These are phyloP conservation scores for Coenonympha arcania DNA, from an alignment of 2,888 invertebrate genomes.

Conservation along the genomic window DNA sequence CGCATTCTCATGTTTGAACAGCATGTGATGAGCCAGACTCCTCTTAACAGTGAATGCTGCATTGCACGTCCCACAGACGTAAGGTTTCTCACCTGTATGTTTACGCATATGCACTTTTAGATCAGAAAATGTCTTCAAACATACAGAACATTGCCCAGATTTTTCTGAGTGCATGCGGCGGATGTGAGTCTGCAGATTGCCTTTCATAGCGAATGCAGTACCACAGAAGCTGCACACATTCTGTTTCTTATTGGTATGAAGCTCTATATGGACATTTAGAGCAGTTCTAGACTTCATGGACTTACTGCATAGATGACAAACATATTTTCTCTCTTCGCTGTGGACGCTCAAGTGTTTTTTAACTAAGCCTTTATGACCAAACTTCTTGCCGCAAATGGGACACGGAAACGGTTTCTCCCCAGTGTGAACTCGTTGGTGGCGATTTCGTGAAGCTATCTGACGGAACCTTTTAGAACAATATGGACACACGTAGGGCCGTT, in stretches of 20 bases:
- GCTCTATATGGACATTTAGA: constrained; percentile 62
- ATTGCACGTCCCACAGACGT: constrained; percentile 52
- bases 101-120: constrained; percentile 72
- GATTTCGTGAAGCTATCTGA: constrained; percentile 56
- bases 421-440: constrained; percentile 60
- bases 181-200: constrained; percentile 71
- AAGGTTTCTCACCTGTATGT: constrained; percentile 73
- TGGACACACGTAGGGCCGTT: constrained; percentile 54
- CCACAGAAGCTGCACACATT: constrained; percentile 63
- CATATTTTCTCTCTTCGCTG: constrained; percentile 68
- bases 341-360: constrained; percentile 57
- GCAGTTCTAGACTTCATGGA: constrained; percentile 67
- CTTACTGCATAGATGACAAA: constrained; percentile 71
- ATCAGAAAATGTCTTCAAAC: constrained; percentile 71
- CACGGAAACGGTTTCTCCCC: constrained; percentile 62
- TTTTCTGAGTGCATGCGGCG: constrained; percentile 72
- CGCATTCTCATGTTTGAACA: constrained; percentile 60
- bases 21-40: constrained; percentile 56
- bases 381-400: constrained; percentile 51
- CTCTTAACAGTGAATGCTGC: constrained; percentile 50
- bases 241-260: constrained; percentile 58
- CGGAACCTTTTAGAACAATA: constrained; percentile 52
- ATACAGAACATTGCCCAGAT: constrained; percentile 70
- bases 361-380: constrained; percentile 50
- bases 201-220: constrained; percentile 69